These are phyloP conservation scores for Hydraecia micacea DNA, from an alignment of 2,888 invertebrate genomes.

Conservation along the genomic window DNA sequence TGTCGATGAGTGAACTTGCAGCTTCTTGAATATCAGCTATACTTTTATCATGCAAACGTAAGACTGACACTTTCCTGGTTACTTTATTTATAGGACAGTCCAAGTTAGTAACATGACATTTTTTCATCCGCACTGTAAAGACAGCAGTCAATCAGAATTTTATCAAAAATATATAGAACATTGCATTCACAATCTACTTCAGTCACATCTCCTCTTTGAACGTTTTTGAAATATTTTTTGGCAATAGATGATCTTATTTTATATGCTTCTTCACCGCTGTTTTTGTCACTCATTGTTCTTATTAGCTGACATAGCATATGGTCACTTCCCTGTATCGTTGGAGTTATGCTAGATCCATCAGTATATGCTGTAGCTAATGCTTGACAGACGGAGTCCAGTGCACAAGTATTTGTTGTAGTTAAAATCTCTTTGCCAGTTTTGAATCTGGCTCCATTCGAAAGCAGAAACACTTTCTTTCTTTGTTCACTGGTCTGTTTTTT, in stretches of 20 bases:
- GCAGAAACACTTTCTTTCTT: slow-evolving; percentile 22
- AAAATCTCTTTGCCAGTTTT: slow-evolving; percentile 19
- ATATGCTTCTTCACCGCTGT: too few species aligned
- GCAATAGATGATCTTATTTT: too few species aligned
- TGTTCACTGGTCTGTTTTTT: slow-evolving; percentile 11
- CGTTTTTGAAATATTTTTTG: too few species aligned
- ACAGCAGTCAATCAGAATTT: too few species aligned
- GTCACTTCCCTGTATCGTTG: too few species aligned
- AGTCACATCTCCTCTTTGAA: too few species aligned
- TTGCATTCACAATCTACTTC: too few species aligned
- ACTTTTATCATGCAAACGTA: slow-evolving; percentile 4
- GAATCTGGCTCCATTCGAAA: slow-evolving; percentile 37
- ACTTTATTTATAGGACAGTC: neutral
- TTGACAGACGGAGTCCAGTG: slow-evolving; percentile 1
- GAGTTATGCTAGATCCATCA: too few species aligned
- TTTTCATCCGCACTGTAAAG: too few species aligned
- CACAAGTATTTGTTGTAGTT: slow-evolving; percentile 41
- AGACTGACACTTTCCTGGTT: neutral
- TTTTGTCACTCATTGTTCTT: too few species aligned
- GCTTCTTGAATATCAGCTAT: slow-evolving; percentile 8
- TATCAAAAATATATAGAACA: too few species aligned
- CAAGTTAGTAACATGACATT: slow-evolving; percentile 18
- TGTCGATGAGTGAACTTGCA: slow-evolving; percentile 10
- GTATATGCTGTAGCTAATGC: neutral
- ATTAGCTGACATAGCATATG: too few species aligned